A percentile compares a stretch with the other conserved stretches of the same genome.
These are phyloP conservation scores for Pandion haliaetus DNA, from an alignment of 2,113 vertebrate genomes.

Conservation along the genomic window DNA sequence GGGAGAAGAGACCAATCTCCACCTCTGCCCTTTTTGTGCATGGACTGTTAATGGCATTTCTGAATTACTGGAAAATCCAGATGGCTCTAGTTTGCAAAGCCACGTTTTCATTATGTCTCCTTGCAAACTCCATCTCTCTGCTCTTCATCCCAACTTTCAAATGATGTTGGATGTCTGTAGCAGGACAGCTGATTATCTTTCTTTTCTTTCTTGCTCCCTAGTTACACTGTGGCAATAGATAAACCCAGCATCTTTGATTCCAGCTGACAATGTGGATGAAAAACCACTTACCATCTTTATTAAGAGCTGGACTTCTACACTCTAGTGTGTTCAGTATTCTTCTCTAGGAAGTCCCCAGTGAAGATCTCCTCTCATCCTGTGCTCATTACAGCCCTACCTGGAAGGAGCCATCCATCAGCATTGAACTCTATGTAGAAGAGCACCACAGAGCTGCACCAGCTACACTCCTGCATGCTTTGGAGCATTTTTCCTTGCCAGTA, in stretches of 20 bases:
- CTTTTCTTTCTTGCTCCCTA: not conserved
- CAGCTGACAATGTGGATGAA: not conserved
- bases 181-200: not conserved
- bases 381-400: not conserved
- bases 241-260: not conserved
- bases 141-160: not conserved
- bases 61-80: not conserved
- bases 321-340: not conserved
- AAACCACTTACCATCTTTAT: not conserved
- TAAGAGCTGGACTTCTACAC: not conserved
- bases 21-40: not conserved
- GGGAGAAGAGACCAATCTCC: not conserved
- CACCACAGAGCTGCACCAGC: not conserved
- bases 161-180: not conserved
- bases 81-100: not conserved
- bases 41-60: not conserved
- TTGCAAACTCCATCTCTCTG: not conserved
- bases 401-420: not conserved
- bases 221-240: not conserved
- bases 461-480: not conserved
- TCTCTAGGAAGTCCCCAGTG: not conserved
- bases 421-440: rapidly evolving
- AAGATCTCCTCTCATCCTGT: not conserved
- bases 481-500: not conserved
- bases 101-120: not conserved